Evolutionary conservation across 2,888 invertebrate genomes (phyloP).

Genomic region (Trichopoda pennipes): DNA sequence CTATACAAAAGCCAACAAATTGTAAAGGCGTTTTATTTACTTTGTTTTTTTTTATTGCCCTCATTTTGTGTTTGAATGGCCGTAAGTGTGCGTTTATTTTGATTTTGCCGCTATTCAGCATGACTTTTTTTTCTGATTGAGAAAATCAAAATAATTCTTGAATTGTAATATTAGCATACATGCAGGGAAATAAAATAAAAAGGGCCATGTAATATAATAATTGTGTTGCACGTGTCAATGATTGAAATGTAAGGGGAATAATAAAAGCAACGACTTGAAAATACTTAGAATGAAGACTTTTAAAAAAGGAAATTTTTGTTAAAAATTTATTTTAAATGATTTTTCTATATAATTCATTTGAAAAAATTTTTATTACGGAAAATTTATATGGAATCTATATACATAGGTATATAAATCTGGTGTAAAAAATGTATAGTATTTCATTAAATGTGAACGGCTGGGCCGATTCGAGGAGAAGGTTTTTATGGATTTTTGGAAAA

Average conservation of each 20-base stretch:
- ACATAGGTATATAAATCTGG: too few species aligned
- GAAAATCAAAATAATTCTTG: constrained; percentile 30
- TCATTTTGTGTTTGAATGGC: constrained; percentile 3
- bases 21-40: constrained; percentile 65
- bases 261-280: neutral
- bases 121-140: constrained; percentile 25
- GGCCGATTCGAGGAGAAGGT: too few species aligned
- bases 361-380: neutral
- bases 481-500: too few species aligned
- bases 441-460: too few species aligned
- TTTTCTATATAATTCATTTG: too few species aligned
- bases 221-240: constrained; percentile 78
- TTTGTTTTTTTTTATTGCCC: constrained; percentile 47
- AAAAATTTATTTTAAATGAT: too few species aligned
- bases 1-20: constrained; percentile 63
- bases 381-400: neutral
- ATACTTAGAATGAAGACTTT: neutral
- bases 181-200: constrained; percentile 15
- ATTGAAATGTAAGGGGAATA: neutral
- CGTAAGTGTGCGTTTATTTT: neutral
- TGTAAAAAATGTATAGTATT: too few species aligned
- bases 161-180: constrained; percentile 55
- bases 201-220: constrained; percentile 76
- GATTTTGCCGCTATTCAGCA: neutral
- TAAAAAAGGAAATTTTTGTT: too few species aligned